Evolutionary conservation across 2,888 invertebrate species (phyloP), one percentile per base, ranked within the genome.

Genomic region (Sepioteuthis lessoniana): DNA sequence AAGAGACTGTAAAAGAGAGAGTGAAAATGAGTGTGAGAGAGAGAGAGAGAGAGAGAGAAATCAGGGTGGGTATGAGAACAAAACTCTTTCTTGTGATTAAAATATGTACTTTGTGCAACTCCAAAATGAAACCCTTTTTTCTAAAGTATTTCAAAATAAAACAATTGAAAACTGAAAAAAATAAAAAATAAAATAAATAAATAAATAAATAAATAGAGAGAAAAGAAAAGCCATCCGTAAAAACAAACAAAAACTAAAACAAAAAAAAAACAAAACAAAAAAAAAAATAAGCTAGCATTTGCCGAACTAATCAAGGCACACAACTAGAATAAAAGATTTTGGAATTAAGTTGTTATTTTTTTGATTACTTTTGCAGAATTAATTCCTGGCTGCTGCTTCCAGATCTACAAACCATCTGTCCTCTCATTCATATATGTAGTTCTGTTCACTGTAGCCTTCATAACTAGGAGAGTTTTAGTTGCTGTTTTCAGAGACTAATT

Each of bases 341-440:
- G 35, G 76, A 76, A 76, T 76, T 76, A 76, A 76, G 76, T 76
- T 76, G 76, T n/a, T 76, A 76, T 76, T 76, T 35, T 42, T 76
- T n/a, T 76, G 76, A 76, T 76, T 76, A 76, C n/a, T 76, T 76
- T 76, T 35, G n/a, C 76, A 76, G 76, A 76, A 76, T 76, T 13
- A 76, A 76, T 76, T 76, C 76, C n/a, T 76, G 76, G 76, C 76
- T n/a, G 31, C n/a, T 76, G 16, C 76, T 76, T 76, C 16, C n/a
- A 76, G 35, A 76, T 76, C 76, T 76, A 76, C n/a, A 76, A 76
- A 76, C 76, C 76, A 76, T 76, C 76, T 76, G 76, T n/a, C 76
- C 25, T 76, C 76, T 76, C 31, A 13, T n/a, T 76, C 35, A 76
- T 35, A 76, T 76, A 76, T 76, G 19, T 76, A 13, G 21, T 76